These are phyloP conservation scores for Halcyon smyrnensis DNA, from an alignment of 2,797 vertebrate genomes.

Conservation along the genomic window DNA sequence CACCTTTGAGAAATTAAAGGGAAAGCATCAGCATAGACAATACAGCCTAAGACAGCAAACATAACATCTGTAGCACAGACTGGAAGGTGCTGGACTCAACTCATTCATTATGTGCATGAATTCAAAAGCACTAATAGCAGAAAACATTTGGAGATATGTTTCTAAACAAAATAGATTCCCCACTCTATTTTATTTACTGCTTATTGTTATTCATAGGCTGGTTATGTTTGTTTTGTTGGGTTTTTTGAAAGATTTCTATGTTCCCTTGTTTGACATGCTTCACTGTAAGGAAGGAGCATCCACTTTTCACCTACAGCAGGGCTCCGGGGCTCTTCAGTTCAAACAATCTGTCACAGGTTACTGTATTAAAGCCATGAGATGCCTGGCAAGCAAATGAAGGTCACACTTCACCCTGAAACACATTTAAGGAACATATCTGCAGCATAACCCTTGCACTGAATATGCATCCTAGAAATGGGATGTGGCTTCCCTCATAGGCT, in stretches of 20 bases:
- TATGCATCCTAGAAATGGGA: neutral
- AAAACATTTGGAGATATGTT: rapidly evolving
- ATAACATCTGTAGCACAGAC: neutral
- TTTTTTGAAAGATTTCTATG: neutral
- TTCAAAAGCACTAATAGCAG: neutral
- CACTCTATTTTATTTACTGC: neutral
- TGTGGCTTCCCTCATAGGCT: neutral
- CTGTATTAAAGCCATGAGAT: slow-evolving; percentile 18
- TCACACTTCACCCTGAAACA: slow-evolving; percentile 34
- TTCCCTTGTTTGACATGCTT: slow-evolving; percentile 1
- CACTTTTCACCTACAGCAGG: slow-evolving; percentile 60
- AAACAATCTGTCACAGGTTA: slow-evolving; percentile 54
- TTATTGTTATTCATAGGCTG: neutral
- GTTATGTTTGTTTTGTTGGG: neutral
- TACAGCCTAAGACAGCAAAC: neutral
- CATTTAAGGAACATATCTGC: neutral
- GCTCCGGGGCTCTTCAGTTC: slow-evolving; percentile 31
- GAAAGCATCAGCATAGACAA: neutral
- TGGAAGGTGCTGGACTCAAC: neutral
- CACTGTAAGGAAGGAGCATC: neutral
- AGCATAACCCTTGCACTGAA: neutral
- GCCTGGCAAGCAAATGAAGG: slow-evolving; percentile 49
- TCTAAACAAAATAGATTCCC: neutral
- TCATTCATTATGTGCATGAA: neutral
- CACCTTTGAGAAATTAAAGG: neutral